These are phyloP conservation scores for Nautilus pompilius DNA, from an alignment of 1,140 invertebrate genomes.

Conservation along the genomic window DNA sequence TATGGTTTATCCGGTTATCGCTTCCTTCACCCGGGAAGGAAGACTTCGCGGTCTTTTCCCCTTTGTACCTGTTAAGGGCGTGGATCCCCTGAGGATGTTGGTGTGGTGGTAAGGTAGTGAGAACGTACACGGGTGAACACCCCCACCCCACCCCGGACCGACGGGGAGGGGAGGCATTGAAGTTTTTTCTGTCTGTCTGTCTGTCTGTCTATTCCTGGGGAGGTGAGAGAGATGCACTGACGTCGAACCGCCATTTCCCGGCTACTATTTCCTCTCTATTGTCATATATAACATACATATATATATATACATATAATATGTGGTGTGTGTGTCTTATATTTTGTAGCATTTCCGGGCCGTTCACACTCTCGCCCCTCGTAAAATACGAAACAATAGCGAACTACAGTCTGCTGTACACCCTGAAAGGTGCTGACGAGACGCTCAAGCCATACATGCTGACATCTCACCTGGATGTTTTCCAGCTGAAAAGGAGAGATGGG, in stretches of 20 bases:
- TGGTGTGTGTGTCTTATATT: constrained; percentile 9
- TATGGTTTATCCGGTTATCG: neutral
- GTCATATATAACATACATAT: neutral
- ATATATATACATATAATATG: neutral
- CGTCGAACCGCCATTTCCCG: neutral
- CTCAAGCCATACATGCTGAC: constrained; percentile 60
- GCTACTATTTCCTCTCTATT: neutral
- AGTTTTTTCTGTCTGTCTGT: neutral
- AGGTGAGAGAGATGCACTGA: neutral
- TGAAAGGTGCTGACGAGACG: constrained; percentile 43
- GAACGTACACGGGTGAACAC: no score
- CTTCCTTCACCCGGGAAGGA: no score
- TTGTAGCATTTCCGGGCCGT: constrained; percentile 57
- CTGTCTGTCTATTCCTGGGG: no score
- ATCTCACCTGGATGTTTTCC: constrained; percentile 64
- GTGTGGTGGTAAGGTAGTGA: no score
- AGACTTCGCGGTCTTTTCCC: no score
- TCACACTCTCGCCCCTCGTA: constrained; percentile 53
- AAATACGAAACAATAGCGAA: constrained; percentile 55
- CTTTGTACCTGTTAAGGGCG: no score
- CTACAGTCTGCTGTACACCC: constrained; percentile 59
- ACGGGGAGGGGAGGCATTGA: no score
- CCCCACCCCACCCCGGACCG: no score
- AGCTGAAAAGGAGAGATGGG: constrained; percentile 57
- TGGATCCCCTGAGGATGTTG: no score